Evolutionary conservation across 92 coral and sea anemone species (phyloP).

Genomic region (Actinostola sp.): DNA sequence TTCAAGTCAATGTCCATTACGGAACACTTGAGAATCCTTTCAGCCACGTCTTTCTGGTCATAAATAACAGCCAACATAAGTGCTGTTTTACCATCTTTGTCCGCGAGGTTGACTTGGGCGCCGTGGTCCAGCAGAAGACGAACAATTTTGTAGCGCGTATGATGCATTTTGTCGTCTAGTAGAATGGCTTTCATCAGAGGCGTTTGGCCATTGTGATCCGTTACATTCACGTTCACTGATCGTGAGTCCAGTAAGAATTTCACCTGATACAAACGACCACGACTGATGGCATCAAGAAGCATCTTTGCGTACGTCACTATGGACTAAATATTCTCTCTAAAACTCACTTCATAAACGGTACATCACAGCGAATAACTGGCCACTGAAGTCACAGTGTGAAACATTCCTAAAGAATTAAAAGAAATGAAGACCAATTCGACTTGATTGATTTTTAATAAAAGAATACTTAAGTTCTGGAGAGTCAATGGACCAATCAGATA

Average conservation of each 20-base stretch:
- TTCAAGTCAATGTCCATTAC: slow-evolving; percentile 85
- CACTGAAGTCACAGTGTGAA: background rate
- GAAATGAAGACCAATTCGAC: slow-evolving; percentile 9
- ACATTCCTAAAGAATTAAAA: background rate
- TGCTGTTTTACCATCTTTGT: slow-evolving; percentile 72
- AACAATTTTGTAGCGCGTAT: slow-evolving; percentile 81
- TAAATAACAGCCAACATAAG: slow-evolving; percentile 83
- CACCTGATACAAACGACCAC: slow-evolving; percentile 90
- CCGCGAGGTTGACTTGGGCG: slow-evolving; percentile 76
- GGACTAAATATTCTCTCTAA: background rate
- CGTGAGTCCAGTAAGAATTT: slow-evolving; percentile 83
- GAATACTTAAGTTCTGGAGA: slow-evolving; percentile 6
- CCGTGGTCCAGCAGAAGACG: slow-evolving; percentile 76
- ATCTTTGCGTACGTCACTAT: slow-evolving; percentile 30
- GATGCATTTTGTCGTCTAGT: slow-evolving; percentile 78
- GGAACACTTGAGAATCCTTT: slow-evolving; percentile 63
- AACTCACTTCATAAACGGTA: background rate
- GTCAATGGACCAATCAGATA: slow-evolving; percentile 5
- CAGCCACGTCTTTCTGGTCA: slow-evolving; percentile 69
- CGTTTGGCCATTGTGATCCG: slow-evolving; percentile 87
- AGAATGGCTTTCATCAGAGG: slow-evolving; percentile 90
- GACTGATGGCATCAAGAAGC: slow-evolving; percentile 79
- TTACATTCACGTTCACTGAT: slow-evolving; percentile 74
- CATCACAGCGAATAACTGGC: background rate
- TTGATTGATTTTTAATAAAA: slow-evolving; percentile 21